phyloP scores from a whole-genome alignment of 2,888 invertebrate genomes.

The Coecobrya sp. region DNA sequence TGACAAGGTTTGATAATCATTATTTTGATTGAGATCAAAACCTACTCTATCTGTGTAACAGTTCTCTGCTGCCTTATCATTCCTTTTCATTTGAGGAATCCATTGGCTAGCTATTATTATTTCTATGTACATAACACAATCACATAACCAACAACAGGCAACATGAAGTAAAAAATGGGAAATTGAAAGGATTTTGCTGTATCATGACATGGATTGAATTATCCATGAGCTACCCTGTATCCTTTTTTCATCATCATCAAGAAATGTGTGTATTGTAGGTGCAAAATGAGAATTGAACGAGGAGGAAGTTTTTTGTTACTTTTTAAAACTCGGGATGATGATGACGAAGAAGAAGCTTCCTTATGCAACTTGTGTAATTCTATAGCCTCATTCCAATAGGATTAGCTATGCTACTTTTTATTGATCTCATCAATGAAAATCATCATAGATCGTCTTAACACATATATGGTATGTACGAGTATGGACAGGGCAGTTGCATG shows the following conservation, averaged over 20 bases:
- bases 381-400: slow-evolving; percentile 60
- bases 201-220: slow-evolving; percentile 78
- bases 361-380: slow-evolving; percentile 64
- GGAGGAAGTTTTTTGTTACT: background rate
- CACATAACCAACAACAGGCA: slow-evolving; percentile 51
- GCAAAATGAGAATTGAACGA: slow-evolving; percentile 13
- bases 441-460: slow-evolving; percentile 41
- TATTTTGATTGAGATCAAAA: slow-evolving; percentile 59
- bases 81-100: slow-evolving; percentile 42
- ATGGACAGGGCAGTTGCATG: background rate
- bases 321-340: background rate
- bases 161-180: slow-evolving; percentile 56
- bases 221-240: slow-evolving; percentile 55
- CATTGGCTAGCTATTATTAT: background rate
- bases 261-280: background rate
- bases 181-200: slow-evolving; percentile 77
- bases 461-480: background rate
- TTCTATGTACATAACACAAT: slow-evolving; percentile 47
- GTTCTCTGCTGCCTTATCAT: background rate
- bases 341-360: slow-evolving; percentile 21
- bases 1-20: slow-evolving; percentile 73
- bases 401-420: slow-evolving; percentile 61
- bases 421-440: slow-evolving; percentile 59
- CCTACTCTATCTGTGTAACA: background rate
- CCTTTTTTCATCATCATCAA: slow-evolving; percentile 22